Percentiles rank a stretch among this genome's conserved stretches.
These are phyloP conservation scores for Scomberomorus guttatus DNA, from an alignment of 2,797 vertebrate species.

Conservation along the genomic window DNA sequence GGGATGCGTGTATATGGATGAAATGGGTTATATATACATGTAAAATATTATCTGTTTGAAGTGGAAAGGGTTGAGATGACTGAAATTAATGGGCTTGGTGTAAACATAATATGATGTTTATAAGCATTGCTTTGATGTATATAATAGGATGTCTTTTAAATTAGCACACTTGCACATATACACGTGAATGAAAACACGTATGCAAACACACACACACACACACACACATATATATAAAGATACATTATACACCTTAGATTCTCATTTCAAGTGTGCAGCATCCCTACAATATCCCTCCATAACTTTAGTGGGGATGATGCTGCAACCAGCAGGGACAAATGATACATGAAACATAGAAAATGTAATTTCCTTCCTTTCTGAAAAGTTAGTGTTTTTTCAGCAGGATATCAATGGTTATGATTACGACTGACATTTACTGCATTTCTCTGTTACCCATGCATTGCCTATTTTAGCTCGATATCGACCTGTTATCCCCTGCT, in stretches of 20 bases:
- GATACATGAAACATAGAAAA: slow-evolving; percentile 38
- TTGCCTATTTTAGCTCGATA: slow-evolving; percentile 52
- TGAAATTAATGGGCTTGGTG: slow-evolving; percentile 50
- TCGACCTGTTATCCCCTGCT: slow-evolving; percentile 64
- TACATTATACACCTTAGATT: neutral
- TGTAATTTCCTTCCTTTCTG: slow-evolving; percentile 16
- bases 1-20: slow-evolving; percentile 34
- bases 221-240: too few species aligned
- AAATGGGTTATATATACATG: slow-evolving; percentile 51
- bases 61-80: slow-evolving; percentile 48
- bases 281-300: neutral
- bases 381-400: slow-evolving; percentile 8
- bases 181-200: neutral
- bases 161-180: slow-evolving; percentile 3
- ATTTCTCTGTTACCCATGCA: slow-evolving; percentile 45
- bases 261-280: neutral
- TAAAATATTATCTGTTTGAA: slow-evolving; percentile 62
- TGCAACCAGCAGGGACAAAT: slow-evolving; percentile 2
- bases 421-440: slow-evolving; percentile 60
- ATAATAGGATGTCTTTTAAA: slow-evolving; percentile 42
- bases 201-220: neutral
- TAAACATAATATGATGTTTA: slow-evolving; percentile 48
- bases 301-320: slow-evolving; percentile 17
- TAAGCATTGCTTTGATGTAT: slow-evolving; percentile 59
- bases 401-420: slow-evolving; percentile 55